Evolutionary conservation across 1,140 invertebrate genomes (phyloP), one percentile per base, ranked within the genome.

Genomic region (Lucilia cuprina): DNA sequence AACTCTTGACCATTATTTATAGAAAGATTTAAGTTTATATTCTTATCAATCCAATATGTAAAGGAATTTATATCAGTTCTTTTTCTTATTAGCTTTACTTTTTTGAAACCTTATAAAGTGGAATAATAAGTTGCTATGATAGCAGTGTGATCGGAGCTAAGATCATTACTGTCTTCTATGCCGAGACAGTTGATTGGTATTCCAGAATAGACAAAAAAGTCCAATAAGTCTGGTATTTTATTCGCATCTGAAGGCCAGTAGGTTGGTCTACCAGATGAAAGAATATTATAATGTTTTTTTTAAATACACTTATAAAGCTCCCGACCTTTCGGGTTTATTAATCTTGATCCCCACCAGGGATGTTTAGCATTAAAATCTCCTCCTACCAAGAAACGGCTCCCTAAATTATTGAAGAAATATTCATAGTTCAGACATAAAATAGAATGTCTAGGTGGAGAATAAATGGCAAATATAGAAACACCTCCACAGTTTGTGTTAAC

Each of bases 241-340:
- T n/a, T n/a, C n/a, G n/a, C n/a, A n/a, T 91, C 91, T 12, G 87
- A 84, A 41, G 91, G 89, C 88, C 91, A 92, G 83, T 92, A 89
- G 14, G 89, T 92, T 19, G 91, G 41, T 41, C 41, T 41, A 10
- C 41, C 41, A 8, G 41, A 41, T 10, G 41, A 41, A 8, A 41
- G 10, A 8, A 41, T 41, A 41, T 8, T 8, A 41, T 10, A 10
- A 90, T 86, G 10, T 41, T 41, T 41, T 41, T 41, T 41, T 7
- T 2, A 41, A 41, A 41, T 41, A 41, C 41, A 41, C 10, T 41
- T 41, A 41, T 41, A 41, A 7, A 41, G 41, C 10, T 41, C 41
- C 10, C 41, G 41, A 41, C 41, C 41, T 41, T 41, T 41, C 41
- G 41, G 41, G 10, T 41, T 41, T 41, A 10, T 41, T 41, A 41